Evolutionary conservation across 1,140 invertebrate genomes (phyloP).

Genomic region (Holcopasites calliopsidis): DNA sequence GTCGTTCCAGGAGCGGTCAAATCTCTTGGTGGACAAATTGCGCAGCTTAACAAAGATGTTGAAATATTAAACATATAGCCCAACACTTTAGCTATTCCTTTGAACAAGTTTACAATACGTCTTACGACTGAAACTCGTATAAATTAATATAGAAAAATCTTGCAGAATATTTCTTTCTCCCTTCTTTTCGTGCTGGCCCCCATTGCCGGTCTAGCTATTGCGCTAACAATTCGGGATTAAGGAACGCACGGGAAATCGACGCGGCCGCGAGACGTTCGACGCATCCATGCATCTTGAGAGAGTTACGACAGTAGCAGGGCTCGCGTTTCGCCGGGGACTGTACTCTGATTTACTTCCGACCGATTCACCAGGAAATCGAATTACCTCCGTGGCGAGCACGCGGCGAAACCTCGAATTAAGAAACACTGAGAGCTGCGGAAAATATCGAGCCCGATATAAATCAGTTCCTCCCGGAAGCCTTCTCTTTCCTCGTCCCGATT

Average conservation of each 20-base stretch:
- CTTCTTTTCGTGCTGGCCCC: too few relatives aligned
- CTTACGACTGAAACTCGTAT: too few relatives aligned
- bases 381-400: slow-evolving; percentile 68
- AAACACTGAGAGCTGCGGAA: slow-evolving; percentile 78
- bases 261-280: too few relatives aligned
- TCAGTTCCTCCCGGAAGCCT: slow-evolving; percentile 73
- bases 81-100: too few relatives aligned
- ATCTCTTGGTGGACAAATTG: too few relatives aligned
- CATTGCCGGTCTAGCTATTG: too few relatives aligned
- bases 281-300: slow-evolving; percentile 33
- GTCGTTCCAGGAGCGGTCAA: too few relatives aligned
- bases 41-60: too few relatives aligned
- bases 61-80: too few relatives aligned
- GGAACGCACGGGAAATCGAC: too few relatives aligned
- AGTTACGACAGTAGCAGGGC: slow-evolving; percentile 40
- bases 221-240: slow-evolving; percentile 7
- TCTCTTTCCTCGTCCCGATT: slow-evolving; percentile 66
- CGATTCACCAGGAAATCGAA: slow-evolving; percentile 76
- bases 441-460: slow-evolving; percentile 78
- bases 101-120: too few relatives aligned
- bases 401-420: slow-evolving; percentile 77
- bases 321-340: slow-evolving; percentile 68
- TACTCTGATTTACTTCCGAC: slow-evolving; percentile 76
- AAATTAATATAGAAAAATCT: too few relatives aligned
- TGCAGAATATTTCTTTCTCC: neutral